Evolutionary conservation across 2,797 vertebrate genomes (phyloP), one percentile per base, ranked within the genome.

Genomic region (Peromyscus melanophrys): DNA sequence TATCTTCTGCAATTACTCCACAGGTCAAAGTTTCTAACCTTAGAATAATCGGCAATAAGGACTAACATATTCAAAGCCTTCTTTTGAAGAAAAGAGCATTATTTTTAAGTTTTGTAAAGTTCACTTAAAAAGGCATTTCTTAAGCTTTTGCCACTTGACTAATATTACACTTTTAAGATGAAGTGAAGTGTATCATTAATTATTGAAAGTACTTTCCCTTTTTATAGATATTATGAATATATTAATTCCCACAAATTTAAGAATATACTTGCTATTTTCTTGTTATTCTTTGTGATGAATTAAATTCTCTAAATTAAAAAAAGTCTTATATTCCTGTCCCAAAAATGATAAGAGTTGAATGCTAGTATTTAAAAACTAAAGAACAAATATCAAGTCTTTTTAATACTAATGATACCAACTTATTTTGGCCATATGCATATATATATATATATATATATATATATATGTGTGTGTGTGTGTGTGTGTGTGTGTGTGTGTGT

Each of bases 1-100:
- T 91, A 91, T 87, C 88, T 55, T 87, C 21, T 95, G 52, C 69
- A 96, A 96, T 94, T 96, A 83, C 23, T 89, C 31, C 31, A 31
- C 8, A 84, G 75, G 43, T 85, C 63, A 95, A 87, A 89, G 2
- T 34, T 92, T 76, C 46, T 94, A 92, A 89, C 40, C 71, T 86
- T 40, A 86, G 31, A 55, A 69, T 73, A 88, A 73, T 0, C 34
- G 89, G 21, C 0, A 85, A 27, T 27, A 80, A 59, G 59, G 19
- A 89, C 23, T 69, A 40, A 40, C 25, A 78, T 84, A 83, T 91
- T 96, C 40, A 89, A 61, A 49, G 1, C 0, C 10, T 40, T 10
- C 14, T 86, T 46, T 23, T 46, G 13, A 27, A 91, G 1, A 92
- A 8, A 13, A 91, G 5, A 85, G 0, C 6, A 63, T 59, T 67